Evolutionary conservation across 2,888 invertebrate species (phyloP).

Genomic region (Zaprionus obscuricornis): DNA sequence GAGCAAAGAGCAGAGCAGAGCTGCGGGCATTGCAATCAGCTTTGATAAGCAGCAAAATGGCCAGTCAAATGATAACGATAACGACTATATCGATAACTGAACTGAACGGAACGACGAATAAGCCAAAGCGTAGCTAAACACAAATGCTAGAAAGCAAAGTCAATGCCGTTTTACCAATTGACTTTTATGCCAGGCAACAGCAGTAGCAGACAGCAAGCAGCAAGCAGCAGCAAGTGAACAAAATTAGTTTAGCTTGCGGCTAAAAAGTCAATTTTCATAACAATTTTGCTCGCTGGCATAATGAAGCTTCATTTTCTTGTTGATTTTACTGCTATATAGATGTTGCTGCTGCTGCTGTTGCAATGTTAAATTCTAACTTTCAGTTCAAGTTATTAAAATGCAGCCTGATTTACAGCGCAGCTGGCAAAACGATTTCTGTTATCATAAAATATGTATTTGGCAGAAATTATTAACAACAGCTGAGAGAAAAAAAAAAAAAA

Average conservation of each 20-base stretch:
- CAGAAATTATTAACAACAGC: conserved; percentile 55
- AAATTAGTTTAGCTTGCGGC: conserved; percentile 72
- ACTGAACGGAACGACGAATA: conserved; percentile 18
- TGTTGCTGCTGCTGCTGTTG: conserved; percentile 2
- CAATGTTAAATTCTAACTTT: too few species aligned
- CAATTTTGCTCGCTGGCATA: conserved; percentile 71
- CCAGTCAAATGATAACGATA: conserved; percentile 69
- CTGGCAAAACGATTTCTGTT: conserved; percentile 55
- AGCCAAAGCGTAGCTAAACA: neutral
- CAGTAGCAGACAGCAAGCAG: conserved; percentile 8
- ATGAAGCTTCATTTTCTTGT: conserved; percentile 66
- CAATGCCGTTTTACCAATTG: conserved; percentile 55
- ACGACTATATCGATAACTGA: conserved; percentile 57
- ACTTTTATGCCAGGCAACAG: conserved; percentile 56
- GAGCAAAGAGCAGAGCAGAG: conserved; percentile 15
- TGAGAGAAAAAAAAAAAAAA: conserved; percentile 14
- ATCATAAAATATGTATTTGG: conserved; percentile 66
- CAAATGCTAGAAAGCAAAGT: conserved; percentile 28
- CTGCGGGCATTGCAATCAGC: conserved; percentile 72
- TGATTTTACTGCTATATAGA: conserved; percentile 51
- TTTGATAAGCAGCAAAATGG: conserved; percentile 74
- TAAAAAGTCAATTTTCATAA: conserved; percentile 74
- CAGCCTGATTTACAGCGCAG: conserved; percentile 64
- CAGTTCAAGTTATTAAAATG: conserved; percentile 59
- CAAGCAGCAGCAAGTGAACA: conserved; percentile 31